A percentile compares a stretch with the other conserved stretches of the same genome.
Evolutionary conservation across 2,888 invertebrate species (phyloP).

Genomic region (Himalopsyche japonica): DNA sequence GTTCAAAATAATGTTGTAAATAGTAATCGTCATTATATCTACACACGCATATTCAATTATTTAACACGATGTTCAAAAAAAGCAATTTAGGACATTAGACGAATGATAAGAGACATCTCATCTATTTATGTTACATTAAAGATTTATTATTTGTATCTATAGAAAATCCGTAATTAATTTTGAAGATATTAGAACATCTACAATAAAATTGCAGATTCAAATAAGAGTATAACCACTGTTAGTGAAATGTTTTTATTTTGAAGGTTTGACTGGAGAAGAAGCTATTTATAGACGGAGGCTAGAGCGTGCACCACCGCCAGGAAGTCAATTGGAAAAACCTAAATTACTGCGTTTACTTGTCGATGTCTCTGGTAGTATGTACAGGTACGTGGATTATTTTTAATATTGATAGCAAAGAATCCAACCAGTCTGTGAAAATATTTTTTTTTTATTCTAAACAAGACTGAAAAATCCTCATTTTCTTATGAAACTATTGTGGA

Average conservation of each 20-base stretch:
- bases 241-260: not conserved
- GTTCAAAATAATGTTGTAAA: not conserved
- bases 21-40: no score
- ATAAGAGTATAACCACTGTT: not conserved
- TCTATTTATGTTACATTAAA: no score
- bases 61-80: not conserved
- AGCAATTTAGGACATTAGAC: not conserved
- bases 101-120: not conserved
- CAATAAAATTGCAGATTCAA: not conserved
- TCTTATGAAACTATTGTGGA: no score
- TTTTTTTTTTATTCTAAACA: no score
- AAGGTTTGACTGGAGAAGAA: slow-evolving; percentile 86
- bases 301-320: slow-evolving; percentile 86
- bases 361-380: slow-evolving; percentile 97
- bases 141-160: not conserved
- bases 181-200: not conserved
- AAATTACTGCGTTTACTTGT: slow-evolving; percentile 84
- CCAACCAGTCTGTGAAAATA: no score
- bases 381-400: slow-evolving; percentile 60
- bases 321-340: slow-evolving; percentile 83
- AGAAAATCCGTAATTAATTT: not conserved
- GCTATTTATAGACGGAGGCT: slow-evolving; percentile 84
- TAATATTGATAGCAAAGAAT: no score
- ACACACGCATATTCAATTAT: not conserved
- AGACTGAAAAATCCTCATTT: no score